Conservation (phyloP, 2,113 vertebrate genomes). For the Hippocampus comes region DNA sequence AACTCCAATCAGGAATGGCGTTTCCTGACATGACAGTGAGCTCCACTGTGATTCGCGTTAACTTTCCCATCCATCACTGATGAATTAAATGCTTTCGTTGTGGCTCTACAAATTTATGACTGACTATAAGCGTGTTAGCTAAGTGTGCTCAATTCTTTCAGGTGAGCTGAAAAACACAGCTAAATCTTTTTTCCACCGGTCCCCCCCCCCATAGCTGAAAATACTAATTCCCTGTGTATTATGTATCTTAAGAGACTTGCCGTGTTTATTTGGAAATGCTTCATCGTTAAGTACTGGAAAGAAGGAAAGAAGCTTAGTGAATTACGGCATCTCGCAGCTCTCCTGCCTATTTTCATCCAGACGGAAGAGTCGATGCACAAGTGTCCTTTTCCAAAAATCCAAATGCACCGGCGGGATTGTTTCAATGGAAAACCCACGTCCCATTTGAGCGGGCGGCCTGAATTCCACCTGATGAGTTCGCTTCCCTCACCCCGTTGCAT, state of each 20-base stretch:
- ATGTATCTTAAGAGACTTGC: background rate
- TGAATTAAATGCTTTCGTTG: background rate
- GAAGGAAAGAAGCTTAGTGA: conserved; percentile 3
- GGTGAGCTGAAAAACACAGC: background rate
- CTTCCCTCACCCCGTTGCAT: background rate
- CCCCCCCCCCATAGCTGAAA: background rate
- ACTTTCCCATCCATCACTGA: background rate
- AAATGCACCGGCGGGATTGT: background rate
- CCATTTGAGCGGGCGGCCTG: background rate
- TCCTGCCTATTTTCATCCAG: background rate
- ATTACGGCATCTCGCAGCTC: background rate
- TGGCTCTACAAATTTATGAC: background rate
- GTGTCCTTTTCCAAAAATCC: background rate
- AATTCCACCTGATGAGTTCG: background rate
- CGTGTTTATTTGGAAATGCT: background rate
- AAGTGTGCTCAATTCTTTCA: background rate
- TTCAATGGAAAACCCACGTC: background rate
- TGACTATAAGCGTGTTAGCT: background rate
- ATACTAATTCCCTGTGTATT: background rate
- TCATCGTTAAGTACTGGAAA: conserved; percentile 4
- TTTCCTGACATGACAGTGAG: background rate
- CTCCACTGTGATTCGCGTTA: background rate
- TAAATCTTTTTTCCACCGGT: background rate
- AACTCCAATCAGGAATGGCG: background rate
- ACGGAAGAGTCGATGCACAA: background rate